Conservation (phyloP, 2,113 vertebrate genomes). For the Athene noctua region DNA sequence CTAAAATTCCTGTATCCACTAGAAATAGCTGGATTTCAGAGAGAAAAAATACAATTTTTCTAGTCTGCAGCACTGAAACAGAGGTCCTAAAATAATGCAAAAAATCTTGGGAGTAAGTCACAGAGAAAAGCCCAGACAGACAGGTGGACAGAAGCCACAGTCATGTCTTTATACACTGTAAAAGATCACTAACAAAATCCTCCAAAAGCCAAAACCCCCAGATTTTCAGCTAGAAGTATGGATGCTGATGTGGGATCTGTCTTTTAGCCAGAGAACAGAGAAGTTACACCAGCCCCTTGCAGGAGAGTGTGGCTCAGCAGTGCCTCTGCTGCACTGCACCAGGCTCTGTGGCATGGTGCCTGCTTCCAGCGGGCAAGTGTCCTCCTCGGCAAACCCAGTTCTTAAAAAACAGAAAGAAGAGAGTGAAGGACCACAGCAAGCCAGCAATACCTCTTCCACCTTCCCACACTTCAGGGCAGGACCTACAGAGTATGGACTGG, state of each 20-base stretch:
- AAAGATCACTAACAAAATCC: not conserved
- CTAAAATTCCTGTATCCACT: not conserved
- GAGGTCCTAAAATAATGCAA: not conserved
- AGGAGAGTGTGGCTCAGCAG: not conserved
- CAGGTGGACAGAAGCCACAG: not conserved
- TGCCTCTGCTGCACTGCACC: not conserved
- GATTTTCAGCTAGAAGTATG: not conserved
- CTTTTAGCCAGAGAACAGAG: not conserved
- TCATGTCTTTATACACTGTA: not conserved
- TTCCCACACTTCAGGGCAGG: not conserved
- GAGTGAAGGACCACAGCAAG: not conserved
- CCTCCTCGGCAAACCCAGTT: not conserved
- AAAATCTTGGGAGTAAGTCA: not conserved
- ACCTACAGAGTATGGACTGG: rapidly evolving
- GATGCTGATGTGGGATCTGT: not conserved
- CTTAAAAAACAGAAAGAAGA: not conserved
- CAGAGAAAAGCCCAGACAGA: not conserved
- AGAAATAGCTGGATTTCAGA: not conserved
- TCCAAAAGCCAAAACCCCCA: not conserved
- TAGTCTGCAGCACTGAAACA: not conserved
- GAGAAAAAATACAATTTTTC: not conserved
- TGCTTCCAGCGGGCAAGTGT: rapidly evolving
- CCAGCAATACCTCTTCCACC: not conserved
- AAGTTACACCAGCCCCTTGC: not conserved
- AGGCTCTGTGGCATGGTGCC: rapidly evolving